Percentiles rank a stretch among this genome's conserved stretches.
phyloP scores from a whole-genome alignment of 2,888 invertebrate genomes.

The Clivina fossor region DNA sequence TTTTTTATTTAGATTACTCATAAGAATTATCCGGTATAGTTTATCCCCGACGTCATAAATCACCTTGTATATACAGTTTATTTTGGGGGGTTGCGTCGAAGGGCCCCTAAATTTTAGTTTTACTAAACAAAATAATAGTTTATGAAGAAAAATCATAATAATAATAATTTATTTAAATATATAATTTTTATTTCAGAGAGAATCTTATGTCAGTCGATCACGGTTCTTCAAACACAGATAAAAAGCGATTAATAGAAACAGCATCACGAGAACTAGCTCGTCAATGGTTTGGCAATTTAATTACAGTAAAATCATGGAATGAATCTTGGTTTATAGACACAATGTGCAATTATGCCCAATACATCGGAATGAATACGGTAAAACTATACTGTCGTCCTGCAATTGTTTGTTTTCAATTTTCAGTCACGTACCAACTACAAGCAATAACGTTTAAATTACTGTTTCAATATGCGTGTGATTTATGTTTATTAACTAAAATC shows the following conservation, averaged over 20 bases:
- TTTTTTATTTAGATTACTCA: no score
- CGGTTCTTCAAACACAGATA: conserved; percentile 46
- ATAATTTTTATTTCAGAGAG: conserved; percentile 38
- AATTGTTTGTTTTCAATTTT: no score
- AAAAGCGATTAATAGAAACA: conserved; percentile 58
- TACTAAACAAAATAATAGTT: no score
- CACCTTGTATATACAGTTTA: no score
- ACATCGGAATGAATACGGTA: conserved; percentile 58
- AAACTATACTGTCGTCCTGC: no score
- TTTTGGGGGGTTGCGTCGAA: no score
- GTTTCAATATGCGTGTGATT: not conserved
- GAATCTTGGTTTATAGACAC: conserved; percentile 74
- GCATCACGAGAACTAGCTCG: conserved; percentile 72
- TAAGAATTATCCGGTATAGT: no score
- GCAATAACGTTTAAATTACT: not conserved
- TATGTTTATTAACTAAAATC: not conserved
- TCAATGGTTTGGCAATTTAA: conserved; percentile 75
- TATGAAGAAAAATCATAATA: not conserved
- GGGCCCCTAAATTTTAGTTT: no score
- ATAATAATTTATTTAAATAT: not conserved
- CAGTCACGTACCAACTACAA: not conserved
- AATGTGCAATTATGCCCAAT: conserved; percentile 67
- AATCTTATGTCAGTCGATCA: conserved; percentile 39
- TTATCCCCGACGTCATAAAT: no score
- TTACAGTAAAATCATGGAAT: conserved; percentile 72